These are phyloP conservation scores for Adela reaumurella DNA, from an alignment of 2,888 invertebrate genomes.

Conservation along the genomic window DNA sequence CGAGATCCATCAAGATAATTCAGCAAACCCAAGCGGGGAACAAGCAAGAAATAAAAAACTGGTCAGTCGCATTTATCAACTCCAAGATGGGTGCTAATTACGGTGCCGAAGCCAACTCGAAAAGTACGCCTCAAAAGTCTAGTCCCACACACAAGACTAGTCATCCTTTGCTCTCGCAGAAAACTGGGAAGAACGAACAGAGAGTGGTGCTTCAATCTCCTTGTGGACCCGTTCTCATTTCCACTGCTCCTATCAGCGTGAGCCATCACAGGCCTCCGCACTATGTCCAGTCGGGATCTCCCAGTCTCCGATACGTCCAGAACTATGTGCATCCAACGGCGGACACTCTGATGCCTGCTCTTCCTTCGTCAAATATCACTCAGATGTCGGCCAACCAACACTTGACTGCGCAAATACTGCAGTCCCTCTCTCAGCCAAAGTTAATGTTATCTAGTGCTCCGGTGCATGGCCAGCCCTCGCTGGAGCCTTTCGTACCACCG, in stretches of 20 bases:
- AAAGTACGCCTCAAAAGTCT: constrained; percentile 46
- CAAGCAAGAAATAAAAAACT: constrained; percentile 39
- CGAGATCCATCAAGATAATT: constrained; percentile 54
- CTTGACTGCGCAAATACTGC: constrained; percentile 60
- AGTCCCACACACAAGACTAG: constrained; percentile 38
- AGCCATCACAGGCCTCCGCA: constrained; percentile 44
- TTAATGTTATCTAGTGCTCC: constrained; percentile 28
- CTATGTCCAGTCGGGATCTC: constrained; percentile 46
- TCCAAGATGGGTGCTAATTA: constrained; percentile 35
- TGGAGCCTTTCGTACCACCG: constrained; percentile 14
- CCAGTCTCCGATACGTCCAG: constrained; percentile 42
- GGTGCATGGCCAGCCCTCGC: constrained; percentile 20
- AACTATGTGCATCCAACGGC: constrained; percentile 27
- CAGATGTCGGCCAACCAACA: constrained; percentile 60
- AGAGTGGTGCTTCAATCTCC: constrained; percentile 43
- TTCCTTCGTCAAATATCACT: constrained; percentile 24
- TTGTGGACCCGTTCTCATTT: constrained; percentile 42
- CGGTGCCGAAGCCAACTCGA: constrained; percentile 33
- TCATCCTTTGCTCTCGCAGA: constrained; percentile 26
- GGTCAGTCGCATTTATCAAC: constrained; percentile 38
- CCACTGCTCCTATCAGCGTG: constrained; percentile 36
- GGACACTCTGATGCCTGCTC: constrained; percentile 26
- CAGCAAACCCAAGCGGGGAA: constrained; percentile 41
- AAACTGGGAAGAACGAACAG: constrained; percentile 35
- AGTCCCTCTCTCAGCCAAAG: constrained; percentile 51